phyloP scores from a whole-genome alignment of 2,113 vertebrate species.

The Perca flavescens region DNA sequence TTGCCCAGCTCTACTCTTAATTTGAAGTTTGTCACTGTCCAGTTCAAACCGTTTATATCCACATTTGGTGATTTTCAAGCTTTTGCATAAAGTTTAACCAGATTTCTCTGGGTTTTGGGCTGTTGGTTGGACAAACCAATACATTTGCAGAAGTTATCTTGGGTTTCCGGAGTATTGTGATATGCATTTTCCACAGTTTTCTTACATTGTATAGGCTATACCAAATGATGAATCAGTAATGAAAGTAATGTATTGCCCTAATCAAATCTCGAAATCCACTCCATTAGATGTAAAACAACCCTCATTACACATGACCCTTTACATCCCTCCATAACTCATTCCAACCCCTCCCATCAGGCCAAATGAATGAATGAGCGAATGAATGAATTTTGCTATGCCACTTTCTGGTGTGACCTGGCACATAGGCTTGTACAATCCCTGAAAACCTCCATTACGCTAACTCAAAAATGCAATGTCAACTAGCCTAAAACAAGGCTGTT shows the following conservation, averaged over 20 bases:
- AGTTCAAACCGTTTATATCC: neutral
- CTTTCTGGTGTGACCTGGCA: neutral
- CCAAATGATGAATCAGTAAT: neutral
- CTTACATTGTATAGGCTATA: neutral
- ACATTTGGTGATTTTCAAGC: too few relatives aligned
- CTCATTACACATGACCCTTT: neutral
- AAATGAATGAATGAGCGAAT: neutral
- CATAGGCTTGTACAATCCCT: neutral
- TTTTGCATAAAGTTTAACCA: too few relatives aligned
- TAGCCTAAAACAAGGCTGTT: neutral
- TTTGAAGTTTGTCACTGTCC: conserved; percentile 16
- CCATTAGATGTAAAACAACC: neutral
- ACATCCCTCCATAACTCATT: neutral
- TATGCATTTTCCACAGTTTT: neutral
- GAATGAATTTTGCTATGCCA: neutral
- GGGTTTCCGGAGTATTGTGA: neutral
- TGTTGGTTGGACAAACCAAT: too few relatives aligned
- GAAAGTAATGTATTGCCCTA: neutral
- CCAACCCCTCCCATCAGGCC: neutral
- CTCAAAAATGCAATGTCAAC: neutral
- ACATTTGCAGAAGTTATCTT: neutral
- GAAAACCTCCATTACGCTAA: too few relatives aligned
- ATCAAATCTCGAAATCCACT: neutral
- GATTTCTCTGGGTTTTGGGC: neutral
- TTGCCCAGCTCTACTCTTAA: neutral